Conservation (phyloP, 2,113 vertebrate genomes). For the Dendrocopos noguchii region DNA sequence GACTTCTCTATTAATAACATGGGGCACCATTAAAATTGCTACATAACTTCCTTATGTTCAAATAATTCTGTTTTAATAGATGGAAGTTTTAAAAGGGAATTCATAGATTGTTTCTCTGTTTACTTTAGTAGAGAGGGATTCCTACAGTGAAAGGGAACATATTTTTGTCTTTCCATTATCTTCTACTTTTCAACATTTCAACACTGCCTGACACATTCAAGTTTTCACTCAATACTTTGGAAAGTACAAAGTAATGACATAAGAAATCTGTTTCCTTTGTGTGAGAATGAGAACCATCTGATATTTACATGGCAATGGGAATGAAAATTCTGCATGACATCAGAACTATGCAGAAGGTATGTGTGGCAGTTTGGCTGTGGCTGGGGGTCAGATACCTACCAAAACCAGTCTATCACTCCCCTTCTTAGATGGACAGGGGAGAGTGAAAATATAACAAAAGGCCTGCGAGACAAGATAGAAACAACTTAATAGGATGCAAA, state of each 20-base stretch:
- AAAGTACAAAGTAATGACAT: neutral
- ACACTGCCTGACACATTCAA: neutral
- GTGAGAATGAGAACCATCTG: neutral
- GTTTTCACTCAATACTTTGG: neutral
- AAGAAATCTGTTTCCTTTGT: neutral
- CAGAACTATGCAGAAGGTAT: neutral
- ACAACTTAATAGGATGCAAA: no score
- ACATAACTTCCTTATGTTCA: neutral
- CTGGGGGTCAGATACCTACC: no score
- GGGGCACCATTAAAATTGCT: neutral
- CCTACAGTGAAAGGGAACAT: neutral
- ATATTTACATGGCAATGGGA: neutral
- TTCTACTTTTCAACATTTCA: neutral
- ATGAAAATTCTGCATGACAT: neutral
- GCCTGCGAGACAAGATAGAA: no score
- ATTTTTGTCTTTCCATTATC: neutral
- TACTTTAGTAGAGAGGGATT: neutral
- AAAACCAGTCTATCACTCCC: no score
- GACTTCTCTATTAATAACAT: neutral
- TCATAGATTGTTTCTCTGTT: neutral
- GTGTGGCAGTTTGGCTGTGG: no score
- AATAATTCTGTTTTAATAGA: neutral
- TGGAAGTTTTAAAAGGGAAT: neutral
- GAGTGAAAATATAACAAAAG: no score
- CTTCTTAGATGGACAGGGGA: no score